Base-by-base conservation (phyloP, 2,888 invertebrate species). In the Cataglyphis livida region DNA sequence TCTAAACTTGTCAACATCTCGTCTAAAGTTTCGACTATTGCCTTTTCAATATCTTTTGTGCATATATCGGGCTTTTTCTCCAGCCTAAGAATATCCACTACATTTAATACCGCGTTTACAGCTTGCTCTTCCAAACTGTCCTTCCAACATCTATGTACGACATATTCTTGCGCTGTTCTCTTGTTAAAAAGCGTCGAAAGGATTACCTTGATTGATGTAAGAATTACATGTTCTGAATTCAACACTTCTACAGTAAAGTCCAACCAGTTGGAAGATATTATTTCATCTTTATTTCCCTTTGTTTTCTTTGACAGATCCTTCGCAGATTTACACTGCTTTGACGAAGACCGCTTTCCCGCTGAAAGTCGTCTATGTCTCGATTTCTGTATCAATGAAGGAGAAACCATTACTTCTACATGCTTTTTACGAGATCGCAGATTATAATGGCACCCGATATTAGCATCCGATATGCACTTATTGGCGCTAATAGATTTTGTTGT, bases 111-210 rank as follows among this genome's bases (percentile, higher is more conserved):
- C 0, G 87, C 82, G 4, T 84, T 78, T 15, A 91, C 41, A 9
- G 88, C 89, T 74, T 89, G 74, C 2, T 82, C 74, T 35, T 90
- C 88, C 28, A 90, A 73, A 18, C 85, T 87, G 35, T 65, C 61
- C 21, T 74, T 74, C 91, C 90, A 97, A 92, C 44, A 75, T 38
- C 81, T 83, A 2, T 61, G 70, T 18, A 28, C 79, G 73, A 76
- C 83, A 3, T 89, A 87, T 35, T 64, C 21, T 7, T 28, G 59
- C 0, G 83, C 32, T 35, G 83, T 78, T 32, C 0, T 65, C 6
- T 83, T 82, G 9, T 71, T 10, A 66, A 65, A 65, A 0, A 90
- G 59, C 9, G 48, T 48, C 10, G 51, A 66, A 59, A 90, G 61
- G 15, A 90, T 88, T 7, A 68, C 44, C 35, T 74, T 79, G 9